A percentile compares a stretch with the other conserved stretches of the same genome.
Conservation (phyloP, 2,797 vertebrate genomes). For the Eurystomus glaucurus region DNA sequence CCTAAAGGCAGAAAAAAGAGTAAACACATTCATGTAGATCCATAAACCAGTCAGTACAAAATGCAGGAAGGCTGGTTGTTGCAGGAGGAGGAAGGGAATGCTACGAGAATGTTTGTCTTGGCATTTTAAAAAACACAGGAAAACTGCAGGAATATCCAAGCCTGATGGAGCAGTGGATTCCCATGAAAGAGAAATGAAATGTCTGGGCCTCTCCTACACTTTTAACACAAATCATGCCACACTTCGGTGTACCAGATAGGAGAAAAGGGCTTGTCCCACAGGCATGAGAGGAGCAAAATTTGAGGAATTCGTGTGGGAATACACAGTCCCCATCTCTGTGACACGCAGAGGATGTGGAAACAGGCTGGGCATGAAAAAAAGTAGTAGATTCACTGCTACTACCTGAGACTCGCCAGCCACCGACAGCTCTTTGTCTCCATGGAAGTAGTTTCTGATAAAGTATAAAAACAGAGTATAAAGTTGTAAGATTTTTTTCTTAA, state of each 20-base stretch:
- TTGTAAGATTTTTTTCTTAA: not conserved
- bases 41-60: not conserved
- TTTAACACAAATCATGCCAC: not conserved
- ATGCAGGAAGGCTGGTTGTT: not conserved
- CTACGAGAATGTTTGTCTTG: not conserved
- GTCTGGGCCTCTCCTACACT: not conserved
- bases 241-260: not conserved
- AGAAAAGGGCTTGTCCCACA: not conserved
- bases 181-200: constrained; percentile 70
- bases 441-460: not conserved
- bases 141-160: not conserved
- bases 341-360: not conserved
- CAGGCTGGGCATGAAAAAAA: accelerated
- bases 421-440: not conserved
- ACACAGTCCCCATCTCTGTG: not conserved
- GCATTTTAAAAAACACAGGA: not conserved
- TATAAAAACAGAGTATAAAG: not conserved
- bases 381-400: not conserved
- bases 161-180: constrained; percentile 76
- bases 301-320: not conserved
- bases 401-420: not conserved
- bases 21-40: not conserved
- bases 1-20: not conserved
- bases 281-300: not conserved
- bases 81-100: not conserved